Evolutionary conservation across 2,113 vertebrate genomes (phyloP), one percentile per base, ranked within the genome.

Genomic region (Tapirus terrestris): DNA sequence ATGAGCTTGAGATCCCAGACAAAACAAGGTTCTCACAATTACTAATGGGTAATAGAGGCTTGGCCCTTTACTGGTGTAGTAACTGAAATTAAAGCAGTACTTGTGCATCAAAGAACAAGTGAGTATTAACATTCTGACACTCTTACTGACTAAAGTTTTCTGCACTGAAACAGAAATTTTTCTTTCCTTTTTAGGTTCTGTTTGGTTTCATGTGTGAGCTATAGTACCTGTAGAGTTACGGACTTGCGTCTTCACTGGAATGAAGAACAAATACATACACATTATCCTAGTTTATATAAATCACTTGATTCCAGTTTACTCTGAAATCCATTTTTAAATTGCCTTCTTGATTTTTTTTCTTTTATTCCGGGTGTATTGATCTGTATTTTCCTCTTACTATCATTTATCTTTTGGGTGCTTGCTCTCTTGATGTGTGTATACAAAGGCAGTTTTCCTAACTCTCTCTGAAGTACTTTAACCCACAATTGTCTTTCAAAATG

Each of bases 291-390:
- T 81, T 96, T 93, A 77, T 95, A 96, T 95, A 97, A 96, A 88
- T 92, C 53, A 95, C 58, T 97, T 88, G 79, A 70, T 89, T 93
- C 61, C 68, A 93, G 72, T 96, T 96, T 96, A 91, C 58, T 77
- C 51, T 93, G 77, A 91, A 84, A 89, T 89, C 31, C 89, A 93
- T 93, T 96, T 96, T 82, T 88, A 96, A 95, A 82, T 91, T 95
- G 53, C n/a, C 31, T 90, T 79, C 51, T 93, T 95, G 51, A 72
- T 87, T 96, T 96, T 79, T 72, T 56, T 67, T 87, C 83, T 86
- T 87, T 27, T 89, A 91, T 96, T 91, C 31, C 18, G 51, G 39
- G 45, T 91, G 29, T 94, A 93, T 97, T 92, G 93, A 97, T 97
- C 88, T 95, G 76, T 80, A 91, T 91, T 96, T 97, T 97, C 23